A percentile compares a stretch with the other conserved stretches of the same genome.
Evolutionary conservation across 2,888 invertebrate genomes (phyloP).

Genomic region (Agrochola circellaris): DNA sequence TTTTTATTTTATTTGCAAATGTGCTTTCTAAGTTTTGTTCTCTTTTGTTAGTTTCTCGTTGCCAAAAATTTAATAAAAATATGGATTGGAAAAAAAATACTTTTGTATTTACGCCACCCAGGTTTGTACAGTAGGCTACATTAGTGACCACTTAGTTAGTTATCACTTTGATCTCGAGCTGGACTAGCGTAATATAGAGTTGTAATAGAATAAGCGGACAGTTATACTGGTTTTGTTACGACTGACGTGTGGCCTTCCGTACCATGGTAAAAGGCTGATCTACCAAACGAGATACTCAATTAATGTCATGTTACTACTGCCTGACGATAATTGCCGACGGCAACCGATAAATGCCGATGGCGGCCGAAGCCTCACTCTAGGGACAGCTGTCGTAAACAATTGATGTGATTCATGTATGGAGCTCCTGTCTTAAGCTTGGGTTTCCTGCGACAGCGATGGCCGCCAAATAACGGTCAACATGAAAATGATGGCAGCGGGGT

Average conservation of each 20-base stretch:
- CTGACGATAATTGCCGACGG: constrained; percentile 21
- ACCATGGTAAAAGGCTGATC: neutral
- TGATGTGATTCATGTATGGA: neutral
- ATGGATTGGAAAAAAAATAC: too few relatives aligned
- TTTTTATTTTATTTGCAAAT: too few relatives aligned
- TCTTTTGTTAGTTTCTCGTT: too few relatives aligned
- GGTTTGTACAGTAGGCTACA: neutral
- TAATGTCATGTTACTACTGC: neutral
- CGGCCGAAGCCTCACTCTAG: constrained; percentile 9
- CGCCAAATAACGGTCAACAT: too few relatives aligned
- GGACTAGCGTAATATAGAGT: neutral
- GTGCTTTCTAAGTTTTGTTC: too few relatives aligned
- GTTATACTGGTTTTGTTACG: neutral
- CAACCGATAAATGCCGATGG: constrained; percentile 20
- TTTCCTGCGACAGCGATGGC: too few relatives aligned
- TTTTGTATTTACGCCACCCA: too few relatives aligned
- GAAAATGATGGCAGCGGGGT: too few relatives aligned
- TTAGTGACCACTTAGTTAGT: too few relatives aligned
- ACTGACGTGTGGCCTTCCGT: neutral
- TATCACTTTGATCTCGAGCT: neutral
- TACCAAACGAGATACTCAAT: neutral
- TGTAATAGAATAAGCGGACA: neutral
- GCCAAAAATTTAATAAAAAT: too few relatives aligned
- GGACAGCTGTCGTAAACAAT: constrained; percentile 27
- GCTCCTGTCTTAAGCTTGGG: neutral